Evolutionary conservation across 2,113 vertebrate species (phyloP).

Genomic region (Brachyistius frenatus): DNA sequence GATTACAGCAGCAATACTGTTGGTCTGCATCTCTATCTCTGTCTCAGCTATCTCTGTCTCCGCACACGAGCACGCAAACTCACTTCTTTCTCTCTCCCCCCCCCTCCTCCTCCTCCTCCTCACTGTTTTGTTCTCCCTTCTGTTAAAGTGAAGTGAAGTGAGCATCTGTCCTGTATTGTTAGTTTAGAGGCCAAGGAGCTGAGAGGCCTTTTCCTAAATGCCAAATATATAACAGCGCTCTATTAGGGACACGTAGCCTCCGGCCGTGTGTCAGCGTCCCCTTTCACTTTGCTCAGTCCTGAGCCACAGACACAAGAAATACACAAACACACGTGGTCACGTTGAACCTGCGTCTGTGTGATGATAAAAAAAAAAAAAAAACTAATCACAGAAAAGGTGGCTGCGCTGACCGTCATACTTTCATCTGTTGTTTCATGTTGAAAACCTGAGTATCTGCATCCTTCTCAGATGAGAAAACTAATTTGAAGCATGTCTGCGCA

Average conservation of each 20-base stretch:
- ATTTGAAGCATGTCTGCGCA: conserved; percentile 37
- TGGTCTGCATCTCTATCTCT: conserved; percentile 65
- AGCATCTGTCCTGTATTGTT: conserved; percentile 55
- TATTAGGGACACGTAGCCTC: conserved; percentile 45
- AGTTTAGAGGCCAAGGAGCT: conserved; percentile 34
- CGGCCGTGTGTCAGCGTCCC: conserved; percentile 45
- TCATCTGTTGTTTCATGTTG: too few species aligned
- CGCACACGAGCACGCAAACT: too few species aligned
- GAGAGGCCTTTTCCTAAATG: conserved; percentile 65
- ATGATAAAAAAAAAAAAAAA: too few species aligned
- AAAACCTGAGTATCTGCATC: conserved; percentile 43
- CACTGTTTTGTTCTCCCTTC: background rate
- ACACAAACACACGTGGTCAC: too few species aligned
- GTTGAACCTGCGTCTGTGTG: too few species aligned
- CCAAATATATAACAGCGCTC: conserved; percentile 49
- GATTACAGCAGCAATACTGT: conserved; percentile 79
- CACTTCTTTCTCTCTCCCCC: too few species aligned
- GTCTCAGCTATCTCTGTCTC: conserved; percentile 44
- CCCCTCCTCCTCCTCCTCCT: too few species aligned
- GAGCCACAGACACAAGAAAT: too few species aligned
- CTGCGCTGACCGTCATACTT: too few species aligned
- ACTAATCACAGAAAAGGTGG: too few species aligned
- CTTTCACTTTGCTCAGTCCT: conserved; percentile 50
- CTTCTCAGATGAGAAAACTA: too few species aligned
- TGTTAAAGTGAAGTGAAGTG: conserved; percentile 58